Percentiles rank a stretch among this genome's conserved stretches.
These are phyloP conservation scores for Oconnorella tubifera DNA, from an alignment of 2,888 invertebrate genomes.

Conservation along the genomic window DNA sequence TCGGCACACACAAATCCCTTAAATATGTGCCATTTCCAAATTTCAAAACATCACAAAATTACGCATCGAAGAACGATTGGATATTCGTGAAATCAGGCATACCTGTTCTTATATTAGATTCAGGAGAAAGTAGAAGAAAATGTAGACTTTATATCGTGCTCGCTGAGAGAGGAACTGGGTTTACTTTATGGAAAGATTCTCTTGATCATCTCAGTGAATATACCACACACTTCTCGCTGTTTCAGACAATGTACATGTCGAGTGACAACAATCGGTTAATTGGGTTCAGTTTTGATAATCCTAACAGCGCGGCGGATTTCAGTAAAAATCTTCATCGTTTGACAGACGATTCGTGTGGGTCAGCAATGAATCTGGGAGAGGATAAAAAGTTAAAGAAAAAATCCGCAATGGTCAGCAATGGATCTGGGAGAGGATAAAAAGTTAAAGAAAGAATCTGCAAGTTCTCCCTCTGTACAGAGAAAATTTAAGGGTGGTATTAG, in stretches of 20 bases:
- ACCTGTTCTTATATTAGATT: slow-evolving; percentile 73
- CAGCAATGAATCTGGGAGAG: too few relatives aligned
- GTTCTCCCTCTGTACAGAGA: too few relatives aligned
- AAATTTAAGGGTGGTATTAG: too few relatives aligned
- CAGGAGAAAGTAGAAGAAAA: slow-evolving; percentile 66
- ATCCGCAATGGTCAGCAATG: too few relatives aligned
- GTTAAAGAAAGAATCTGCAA: too few relatives aligned
- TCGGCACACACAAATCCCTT: too few relatives aligned
- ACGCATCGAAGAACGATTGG: slow-evolving; percentile 60
- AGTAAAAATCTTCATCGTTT: slow-evolving; percentile 60
- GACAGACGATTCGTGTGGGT: slow-evolving; percentile 71
- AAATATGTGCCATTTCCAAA: too few relatives aligned
- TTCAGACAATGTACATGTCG: slow-evolving; percentile 78
- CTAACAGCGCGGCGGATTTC: slow-evolving; percentile 69
- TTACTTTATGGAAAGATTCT: slow-evolving; percentile 75
- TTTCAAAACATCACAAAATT: too few relatives aligned
- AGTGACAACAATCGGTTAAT: slow-evolving; percentile 72
- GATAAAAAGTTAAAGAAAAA: too few relatives aligned
- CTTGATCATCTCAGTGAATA: slow-evolving; percentile 76
- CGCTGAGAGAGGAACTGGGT: slow-evolving; percentile 76
- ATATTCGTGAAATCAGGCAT: slow-evolving; percentile 73
- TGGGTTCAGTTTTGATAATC: slow-evolving; percentile 76
- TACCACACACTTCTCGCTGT: slow-evolving; percentile 64
- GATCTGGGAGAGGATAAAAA: too few relatives aligned
- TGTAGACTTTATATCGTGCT: slow-evolving; percentile 65